Evolutionary conservation across 2,888 invertebrate species (phyloP), one percentile per base, ranked within the genome.

Genomic region (Tenthredo mesomela): DNA sequence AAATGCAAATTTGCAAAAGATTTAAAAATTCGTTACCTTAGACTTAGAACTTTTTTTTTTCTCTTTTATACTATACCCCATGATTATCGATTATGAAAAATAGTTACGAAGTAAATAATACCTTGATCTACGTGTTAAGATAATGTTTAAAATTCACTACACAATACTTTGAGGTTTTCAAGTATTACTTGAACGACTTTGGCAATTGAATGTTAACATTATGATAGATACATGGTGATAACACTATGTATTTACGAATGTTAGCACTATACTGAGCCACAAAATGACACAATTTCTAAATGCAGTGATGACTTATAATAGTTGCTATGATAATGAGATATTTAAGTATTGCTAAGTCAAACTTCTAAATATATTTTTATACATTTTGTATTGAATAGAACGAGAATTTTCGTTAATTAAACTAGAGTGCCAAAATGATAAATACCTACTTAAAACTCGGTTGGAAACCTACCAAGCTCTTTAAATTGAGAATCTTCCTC

Each of bases 351-450:
- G 43, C 43, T 47, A 73, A 29, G 43, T 21, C 12, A 9, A 54
- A 77, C 54, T n/a, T 9, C 54, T 2, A 77, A 29, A 54, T 77
- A 54, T 77, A 77, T 77, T 77, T 77, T 77, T 50, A 54, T 77
- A 77, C 54, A n/a, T 29, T 29, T 77, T 29, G 54, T 50, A 77
- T 21, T 50, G 12, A 40, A 43, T 77, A 29, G 18, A 54, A 77
- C 29, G 25, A 50, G 50, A 25, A n/a, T 77, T 33, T 5, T 54
- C 18, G 77, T 29, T 54, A 33, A 50, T 54, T n/a, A 54, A 54
- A 25, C 50, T 54, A 77, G 15, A 43, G 54, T 54, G 77, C 77
- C 77, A 77, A 77, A 75, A 54, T 77, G 77, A 54, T 54, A 77
- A 54, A 33, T 54, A 54, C 37, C 21, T 21, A 40, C 37, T 37